Evolutionary conservation across 2,888 invertebrate species (phyloP).

Genomic region (Parapristionchus giblindavisi): DNA sequence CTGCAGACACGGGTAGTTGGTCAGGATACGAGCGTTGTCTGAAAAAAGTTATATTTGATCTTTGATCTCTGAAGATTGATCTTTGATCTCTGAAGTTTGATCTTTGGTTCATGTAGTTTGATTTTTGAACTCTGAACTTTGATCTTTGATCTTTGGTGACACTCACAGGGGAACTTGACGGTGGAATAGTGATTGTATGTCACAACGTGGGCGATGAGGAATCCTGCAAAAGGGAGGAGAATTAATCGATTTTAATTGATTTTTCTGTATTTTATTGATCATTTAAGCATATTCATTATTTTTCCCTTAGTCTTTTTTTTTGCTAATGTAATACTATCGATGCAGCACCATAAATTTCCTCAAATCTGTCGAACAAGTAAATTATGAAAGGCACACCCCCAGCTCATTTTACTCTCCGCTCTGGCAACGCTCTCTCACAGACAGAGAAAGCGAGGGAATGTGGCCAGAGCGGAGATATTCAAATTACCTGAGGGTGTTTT

Average conservation of each 20-base stretch:
- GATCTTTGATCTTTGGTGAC: not conserved
- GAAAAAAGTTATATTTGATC: not conserved
- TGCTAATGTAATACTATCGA: no score
- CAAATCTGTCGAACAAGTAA: no score
- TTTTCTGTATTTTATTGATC: not conserved
- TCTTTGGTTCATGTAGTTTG: not conserved
- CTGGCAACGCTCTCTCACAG: no score
- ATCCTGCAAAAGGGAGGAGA: no score
- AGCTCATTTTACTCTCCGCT: no score
- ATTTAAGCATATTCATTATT: not conserved
- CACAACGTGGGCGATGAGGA: slow-evolving; percentile 67
- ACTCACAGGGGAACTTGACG: slow-evolving; percentile 65
- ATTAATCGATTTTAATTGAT: no score
- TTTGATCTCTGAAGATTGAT: not conserved
- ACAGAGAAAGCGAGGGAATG: no score
- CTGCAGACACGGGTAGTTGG: slow-evolving; percentile 67
- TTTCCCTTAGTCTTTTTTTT: no score
- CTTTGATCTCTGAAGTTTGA: not conserved
- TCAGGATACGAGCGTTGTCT: slow-evolving; percentile 64
- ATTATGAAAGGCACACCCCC: no score
- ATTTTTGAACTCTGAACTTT: not conserved
- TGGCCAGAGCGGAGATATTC: no score
- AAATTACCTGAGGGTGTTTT: no score
- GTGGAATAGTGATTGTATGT: slow-evolving; percentile 69
- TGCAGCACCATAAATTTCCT: no score